Conservation (phyloP, 2,797 vertebrate species). For the Sebastes steindachneri region DNA sequence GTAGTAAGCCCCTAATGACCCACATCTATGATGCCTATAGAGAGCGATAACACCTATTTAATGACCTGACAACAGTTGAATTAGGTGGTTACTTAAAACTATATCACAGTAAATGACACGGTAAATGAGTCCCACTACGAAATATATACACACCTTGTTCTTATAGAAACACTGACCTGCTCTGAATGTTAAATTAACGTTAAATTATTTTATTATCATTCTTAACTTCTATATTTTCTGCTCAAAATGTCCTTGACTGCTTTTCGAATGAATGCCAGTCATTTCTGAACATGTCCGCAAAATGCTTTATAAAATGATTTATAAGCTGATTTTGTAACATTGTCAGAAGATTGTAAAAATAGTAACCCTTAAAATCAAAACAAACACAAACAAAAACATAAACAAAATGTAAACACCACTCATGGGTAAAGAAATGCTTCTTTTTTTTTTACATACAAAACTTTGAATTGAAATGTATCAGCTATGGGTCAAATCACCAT, state of each 20-base stretch:
- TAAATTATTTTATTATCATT: no score
- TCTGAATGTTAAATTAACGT: neutral
- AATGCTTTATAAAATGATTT: neutral
- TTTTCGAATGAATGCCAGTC: neutral
- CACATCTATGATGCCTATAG: no score
- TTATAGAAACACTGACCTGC: neutral
- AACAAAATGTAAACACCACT: slow-evolving; percentile 39
- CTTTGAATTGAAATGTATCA: neutral
- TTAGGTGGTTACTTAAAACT: neutral
- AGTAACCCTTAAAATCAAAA: neutral
- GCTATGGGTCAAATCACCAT: slow-evolving; percentile 29
- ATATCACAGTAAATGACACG: neutral
- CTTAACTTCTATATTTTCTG: neutral
- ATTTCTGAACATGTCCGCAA: neutral
- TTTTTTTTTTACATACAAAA: neutral
- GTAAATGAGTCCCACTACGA: neutral
- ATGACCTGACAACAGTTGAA: no score
- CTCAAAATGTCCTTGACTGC: neutral
- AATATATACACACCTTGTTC: neutral
- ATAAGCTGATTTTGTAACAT: neutral
- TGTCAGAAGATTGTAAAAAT: neutral
- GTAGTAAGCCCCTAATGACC: no score
- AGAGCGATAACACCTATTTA: no score
- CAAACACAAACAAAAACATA: slow-evolving; percentile 16
- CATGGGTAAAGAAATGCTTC: slow-evolving; percentile 2